Percentiles rank a stretch among this genome's conserved stretches.
phyloP scores from a whole-genome alignment of 1,140 invertebrate genomes.

The Idris sp. region DNA sequence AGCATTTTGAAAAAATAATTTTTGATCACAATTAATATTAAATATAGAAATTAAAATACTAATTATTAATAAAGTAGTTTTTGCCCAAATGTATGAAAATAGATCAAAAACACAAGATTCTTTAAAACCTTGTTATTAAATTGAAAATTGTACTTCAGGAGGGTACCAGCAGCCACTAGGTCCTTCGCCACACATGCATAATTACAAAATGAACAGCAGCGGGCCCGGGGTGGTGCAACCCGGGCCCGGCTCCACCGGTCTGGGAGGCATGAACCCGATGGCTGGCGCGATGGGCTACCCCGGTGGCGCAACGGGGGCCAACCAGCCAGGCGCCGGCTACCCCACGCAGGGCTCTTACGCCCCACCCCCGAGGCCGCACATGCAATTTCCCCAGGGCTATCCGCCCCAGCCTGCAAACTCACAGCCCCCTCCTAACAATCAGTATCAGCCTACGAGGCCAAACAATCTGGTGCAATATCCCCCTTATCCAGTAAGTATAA shows the following conservation, averaged over 20 bases:
- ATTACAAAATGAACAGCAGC: conserved; percentile 79
- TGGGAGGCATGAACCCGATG: conserved; percentile 75
- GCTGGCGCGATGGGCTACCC: conserved; percentile 73
- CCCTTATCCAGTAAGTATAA: conserved; percentile 73
- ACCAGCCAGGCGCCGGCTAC: conserved; percentile 74
- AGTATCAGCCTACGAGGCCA: conserved; percentile 74
- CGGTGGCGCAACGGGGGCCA: conserved; percentile 71
- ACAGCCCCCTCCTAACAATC: conserved; percentile 75
- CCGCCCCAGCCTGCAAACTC: conserved; percentile 73
- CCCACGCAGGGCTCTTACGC: conserved; percentile 75
- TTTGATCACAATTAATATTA: too few species aligned
- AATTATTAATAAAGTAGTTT: too few species aligned
- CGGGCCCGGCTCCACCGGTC: conserved; percentile 70
- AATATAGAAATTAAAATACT: too few species aligned
- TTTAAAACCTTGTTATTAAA: too few species aligned
- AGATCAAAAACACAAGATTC: too few species aligned
- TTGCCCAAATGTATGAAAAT: too few species aligned
- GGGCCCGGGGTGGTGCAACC: conserved; percentile 74
- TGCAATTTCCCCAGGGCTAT: conserved; percentile 76
- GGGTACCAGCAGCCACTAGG: conserved; percentile 82
- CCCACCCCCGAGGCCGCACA: conserved; percentile 74
- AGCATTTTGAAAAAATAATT: too few species aligned
- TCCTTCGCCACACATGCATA: conserved; percentile 81
- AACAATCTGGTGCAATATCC: conserved; percentile 77
- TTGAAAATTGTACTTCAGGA: conserved; percentile 61